These are phyloP conservation scores for Raja brachyura DNA, from an alignment of 2,113 vertebrate species.

Conservation along the genomic window DNA sequence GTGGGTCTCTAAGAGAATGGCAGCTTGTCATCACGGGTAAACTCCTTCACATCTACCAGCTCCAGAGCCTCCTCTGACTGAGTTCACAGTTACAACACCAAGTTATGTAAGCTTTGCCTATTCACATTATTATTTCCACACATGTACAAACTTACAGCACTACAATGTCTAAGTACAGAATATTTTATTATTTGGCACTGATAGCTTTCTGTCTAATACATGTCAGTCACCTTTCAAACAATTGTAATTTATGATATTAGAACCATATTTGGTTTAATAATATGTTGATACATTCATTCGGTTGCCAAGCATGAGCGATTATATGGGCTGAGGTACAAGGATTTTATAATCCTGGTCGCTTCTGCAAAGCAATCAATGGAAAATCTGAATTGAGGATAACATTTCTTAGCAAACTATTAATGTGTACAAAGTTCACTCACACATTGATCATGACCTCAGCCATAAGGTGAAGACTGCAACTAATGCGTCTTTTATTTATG, in stretches of 20 bases:
- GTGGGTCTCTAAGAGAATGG: too few species aligned
- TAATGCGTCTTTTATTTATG: background rate
- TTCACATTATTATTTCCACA: background rate
- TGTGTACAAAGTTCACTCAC: background rate
- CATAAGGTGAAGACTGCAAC: background rate
- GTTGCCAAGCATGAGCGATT: background rate
- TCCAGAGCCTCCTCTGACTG: too few species aligned
- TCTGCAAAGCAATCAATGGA: background rate
- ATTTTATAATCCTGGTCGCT: background rate
- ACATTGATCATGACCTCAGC: background rate
- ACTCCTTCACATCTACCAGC: too few species aligned
- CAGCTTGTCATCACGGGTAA: too few species aligned
- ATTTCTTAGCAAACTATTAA: slow-evolving; percentile 20
- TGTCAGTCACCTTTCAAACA: slow-evolving; percentile 8
- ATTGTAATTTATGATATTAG: background rate
- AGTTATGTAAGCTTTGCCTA: too few species aligned
- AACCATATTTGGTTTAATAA: slow-evolving; percentile 14
- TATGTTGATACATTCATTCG: background rate
- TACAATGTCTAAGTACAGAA: background rate
- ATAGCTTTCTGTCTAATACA: background rate
- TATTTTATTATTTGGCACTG: slow-evolving; percentile 9
- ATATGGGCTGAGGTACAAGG: background rate
- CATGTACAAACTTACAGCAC: background rate
- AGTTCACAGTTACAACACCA: too few species aligned
- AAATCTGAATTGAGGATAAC: background rate